Conservation (phyloP, 2,888 invertebrate species). For the Parasteatoda lunata region DNA sequence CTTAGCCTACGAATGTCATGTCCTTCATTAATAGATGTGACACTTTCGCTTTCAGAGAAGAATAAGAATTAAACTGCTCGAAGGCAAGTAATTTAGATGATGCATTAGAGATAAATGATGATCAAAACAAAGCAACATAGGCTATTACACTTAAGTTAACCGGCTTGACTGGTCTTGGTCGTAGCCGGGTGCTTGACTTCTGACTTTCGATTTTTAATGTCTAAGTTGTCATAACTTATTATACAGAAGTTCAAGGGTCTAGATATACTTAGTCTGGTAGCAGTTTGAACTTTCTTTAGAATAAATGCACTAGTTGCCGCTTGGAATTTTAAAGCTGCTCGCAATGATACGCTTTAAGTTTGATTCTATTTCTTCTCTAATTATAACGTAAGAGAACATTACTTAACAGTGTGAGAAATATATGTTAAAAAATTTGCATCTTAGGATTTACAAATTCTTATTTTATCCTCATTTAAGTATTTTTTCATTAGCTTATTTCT, state of each 20-base stretch:
- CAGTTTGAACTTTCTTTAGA: too few relatives aligned
- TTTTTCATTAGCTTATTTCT: too few relatives aligned
- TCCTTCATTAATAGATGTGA: background rate
- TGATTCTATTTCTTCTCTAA: too few relatives aligned
- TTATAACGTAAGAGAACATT: too few relatives aligned
- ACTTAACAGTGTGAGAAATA: too few relatives aligned
- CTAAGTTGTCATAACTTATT: constrained; percentile 7
- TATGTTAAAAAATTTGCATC: too few relatives aligned
- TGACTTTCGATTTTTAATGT: constrained; percentile 45
- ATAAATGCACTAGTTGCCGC: too few relatives aligned
- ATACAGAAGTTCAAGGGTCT: constrained; percentile 25
- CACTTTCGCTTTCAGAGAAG: background rate
- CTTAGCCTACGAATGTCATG: too few relatives aligned
- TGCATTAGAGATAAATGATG: constrained; percentile 26
- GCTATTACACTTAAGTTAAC: constrained; percentile 56
- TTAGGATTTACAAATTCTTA: too few relatives aligned
- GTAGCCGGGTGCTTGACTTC: constrained; percentile 40
- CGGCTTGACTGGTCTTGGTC: constrained; percentile 57
- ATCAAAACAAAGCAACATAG: constrained; percentile 42
- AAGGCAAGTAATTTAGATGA: constrained; percentile 22
- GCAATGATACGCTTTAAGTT: too few relatives aligned
- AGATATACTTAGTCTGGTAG: background rate
- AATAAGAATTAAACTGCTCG: background rate
- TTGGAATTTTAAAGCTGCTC: too few relatives aligned
- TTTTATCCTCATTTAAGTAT: too few relatives aligned